Base-by-base conservation (phyloP, 2,888 invertebrate species). In the Drosophila buzzatii region DNA sequence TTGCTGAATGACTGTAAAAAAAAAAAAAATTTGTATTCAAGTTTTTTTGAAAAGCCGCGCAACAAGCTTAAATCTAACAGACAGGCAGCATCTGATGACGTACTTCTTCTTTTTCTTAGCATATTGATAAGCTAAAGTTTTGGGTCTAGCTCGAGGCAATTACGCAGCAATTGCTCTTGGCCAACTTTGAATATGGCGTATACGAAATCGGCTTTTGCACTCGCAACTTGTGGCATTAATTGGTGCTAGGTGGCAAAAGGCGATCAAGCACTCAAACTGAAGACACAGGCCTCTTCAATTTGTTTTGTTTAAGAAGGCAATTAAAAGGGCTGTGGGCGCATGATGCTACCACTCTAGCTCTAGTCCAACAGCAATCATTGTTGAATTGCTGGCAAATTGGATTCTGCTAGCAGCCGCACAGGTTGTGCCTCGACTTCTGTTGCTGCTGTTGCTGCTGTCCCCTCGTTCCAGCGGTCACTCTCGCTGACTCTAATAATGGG, bases 271-370 rank as follows among this genome's bases (percentile, higher is more conserved):
- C 33, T 39, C 31, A 14, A 45, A 1, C 44, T 60, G 74, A 74
- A 71, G 67, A 53, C 64, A 67, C 72, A 66, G 76, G 84, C 79
- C 72, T 65, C 82, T 86, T 72, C 70, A 89, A 74, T 85, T 77
- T 87, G 84, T 89, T 89, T 89, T 89, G 89, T 77, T 89, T 87
- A 84, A 87, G 87, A 77, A 70, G 77, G 86, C 86, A 87, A 86
- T 90, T 90, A 90, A 88, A 87, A 90, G 76, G 76, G 71, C 76
- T 65, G 51, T 52, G 35, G 51, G 53, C 58, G 41, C 55, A 41
- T 60, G 44, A 52, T 27, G 42, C 45, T 44, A 44, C 55, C 64
- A 76, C 63, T 69, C 68, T 67, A 35, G 20, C 62, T 56, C 44
- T 68, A 51, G 71, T n/a, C 76, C 79, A 68, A 51, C 61, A 77